phyloP scores from a whole-genome alignment of 1,140 invertebrate species.

The Drosophila pruinosa region DNA sequence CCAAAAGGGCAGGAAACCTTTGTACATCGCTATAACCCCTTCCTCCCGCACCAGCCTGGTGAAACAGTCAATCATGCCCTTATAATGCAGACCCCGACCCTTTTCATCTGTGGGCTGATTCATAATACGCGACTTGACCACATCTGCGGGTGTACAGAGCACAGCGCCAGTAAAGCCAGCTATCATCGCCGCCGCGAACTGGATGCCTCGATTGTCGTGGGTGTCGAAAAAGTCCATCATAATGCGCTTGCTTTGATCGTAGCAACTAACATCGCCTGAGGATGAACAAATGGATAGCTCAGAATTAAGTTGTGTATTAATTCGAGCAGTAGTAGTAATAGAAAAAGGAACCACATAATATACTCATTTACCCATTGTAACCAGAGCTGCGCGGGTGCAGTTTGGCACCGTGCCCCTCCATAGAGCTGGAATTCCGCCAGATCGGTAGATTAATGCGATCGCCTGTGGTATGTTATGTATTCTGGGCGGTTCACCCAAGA shows the following conservation, averaged over 20 bases:
- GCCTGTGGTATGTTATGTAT: constrained; percentile 34
- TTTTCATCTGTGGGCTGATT: constrained; percentile 34
- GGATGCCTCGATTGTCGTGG: constrained; percentile 16
- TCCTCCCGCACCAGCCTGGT: constrained; percentile 27
- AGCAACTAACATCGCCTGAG: constrained; percentile 34
- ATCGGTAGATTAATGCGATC: not conserved
- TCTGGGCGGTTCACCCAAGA: constrained; percentile 24
- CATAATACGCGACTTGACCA: constrained; percentile 48
- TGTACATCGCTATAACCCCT: constrained; percentile 37
- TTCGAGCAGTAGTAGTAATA: too few relatives aligned
- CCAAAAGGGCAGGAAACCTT: constrained; percentile 41
- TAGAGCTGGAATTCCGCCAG: constrained; percentile 14
- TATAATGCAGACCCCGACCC: constrained; percentile 34
- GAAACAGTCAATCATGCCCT: constrained; percentile 31
- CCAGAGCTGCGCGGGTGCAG: constrained; percentile 17
- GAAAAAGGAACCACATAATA: too few relatives aligned
- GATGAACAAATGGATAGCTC: too few relatives aligned
- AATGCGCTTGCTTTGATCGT: constrained; percentile 38
- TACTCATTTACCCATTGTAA: constrained; percentile 36
- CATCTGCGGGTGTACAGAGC: constrained; percentile 37
- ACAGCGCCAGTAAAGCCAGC: constrained; percentile 26
- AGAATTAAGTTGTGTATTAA: too few relatives aligned
- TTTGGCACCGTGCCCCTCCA: constrained; percentile 40
- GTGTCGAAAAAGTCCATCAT: not conserved
- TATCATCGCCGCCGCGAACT: constrained; percentile 34